Evolutionary conservation across 2,888 invertebrate genomes (phyloP).

Genomic region (Euzophera pinguis): DNA sequence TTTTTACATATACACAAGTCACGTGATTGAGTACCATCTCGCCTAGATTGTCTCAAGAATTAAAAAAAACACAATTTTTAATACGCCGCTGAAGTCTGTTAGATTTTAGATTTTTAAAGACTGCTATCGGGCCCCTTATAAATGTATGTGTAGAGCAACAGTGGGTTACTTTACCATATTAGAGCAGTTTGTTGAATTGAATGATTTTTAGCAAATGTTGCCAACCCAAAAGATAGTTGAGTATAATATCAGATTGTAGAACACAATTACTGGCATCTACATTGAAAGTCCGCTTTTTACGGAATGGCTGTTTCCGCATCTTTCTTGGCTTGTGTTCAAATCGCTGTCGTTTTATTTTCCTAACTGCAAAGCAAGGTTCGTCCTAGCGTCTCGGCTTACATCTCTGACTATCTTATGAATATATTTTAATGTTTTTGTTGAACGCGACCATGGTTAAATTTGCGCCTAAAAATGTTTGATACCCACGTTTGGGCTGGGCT

Average conservation of each 20-base stretch:
- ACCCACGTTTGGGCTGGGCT: background rate
- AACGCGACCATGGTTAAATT: background rate
- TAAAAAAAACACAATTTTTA: too few species aligned
- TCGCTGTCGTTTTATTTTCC: slow-evolving; percentile 31
- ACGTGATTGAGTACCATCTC: too few species aligned
- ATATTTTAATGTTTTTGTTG: slow-evolving; percentile 2
- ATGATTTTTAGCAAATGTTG: background rate
- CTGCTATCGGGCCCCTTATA: too few species aligned
- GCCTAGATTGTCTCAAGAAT: too few species aligned
- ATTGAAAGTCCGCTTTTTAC: slow-evolving; percentile 26
- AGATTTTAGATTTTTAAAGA: too few species aligned
- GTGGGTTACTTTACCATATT: too few species aligned
- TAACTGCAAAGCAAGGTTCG: slow-evolving; percentile 32
- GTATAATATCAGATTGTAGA: slow-evolving; percentile 15
- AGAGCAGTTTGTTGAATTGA: background rate
- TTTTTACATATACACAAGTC: too few species aligned
- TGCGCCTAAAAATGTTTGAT: background rate
- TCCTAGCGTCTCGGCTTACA: slow-evolving; percentile 29
- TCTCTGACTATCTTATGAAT: slow-evolving; percentile 19
- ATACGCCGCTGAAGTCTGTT: too few species aligned
- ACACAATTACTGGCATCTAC: slow-evolving; percentile 17
- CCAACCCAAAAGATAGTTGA: slow-evolving; percentile 5
- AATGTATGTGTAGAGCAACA: too few species aligned
- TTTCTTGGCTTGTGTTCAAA: slow-evolving; percentile 48
- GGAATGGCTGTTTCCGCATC: slow-evolving; percentile 31